Base-by-base conservation (phyloP, 2,113 vertebrate species). In the Stegastes partitus region DNA sequence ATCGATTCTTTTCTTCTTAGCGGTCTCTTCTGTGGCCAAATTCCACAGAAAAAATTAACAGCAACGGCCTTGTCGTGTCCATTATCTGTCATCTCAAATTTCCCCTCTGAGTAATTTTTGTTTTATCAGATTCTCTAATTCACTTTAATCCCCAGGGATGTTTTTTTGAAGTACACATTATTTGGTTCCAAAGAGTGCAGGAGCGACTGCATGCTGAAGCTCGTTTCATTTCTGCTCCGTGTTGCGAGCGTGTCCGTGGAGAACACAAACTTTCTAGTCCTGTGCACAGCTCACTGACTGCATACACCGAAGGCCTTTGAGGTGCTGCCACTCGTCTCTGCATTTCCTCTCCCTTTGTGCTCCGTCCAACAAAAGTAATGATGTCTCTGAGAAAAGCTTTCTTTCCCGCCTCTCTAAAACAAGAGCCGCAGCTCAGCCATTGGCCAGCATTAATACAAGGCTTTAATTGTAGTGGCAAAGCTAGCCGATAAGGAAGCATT, bases 311-410 rank as follows among this genome's bases (percentile, higher is more conserved):
- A 84, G 82, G 77, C 64, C 89, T 92, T 91, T 92, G 86, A 91
- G 90, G 81, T 87, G 76, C 85, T 89, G 87, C 90, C 89, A 89
- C 85, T 92, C 80, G 66, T 76, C 89, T 90, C 86, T 77, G 86
- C 79, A 65, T 83, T 86, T 69, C 75, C 59, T 74, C 34, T 71
- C 37, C 83, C 85, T 91, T 86, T 91, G 81, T 87, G 72, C 64
- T 64, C 57, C 15, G 42, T 84, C 89, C 90, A 87, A 81, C 81
- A 85, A 92, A 92, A 82, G 74, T 91, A 90, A 90, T 71, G 68
- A 86, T 85, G 79, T 82, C 51, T 91, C 88, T 88, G 81, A 83
- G 70, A 86, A 71, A 81, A 66, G 77, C 54, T 64, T 82, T 69
- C 62, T 39, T 56, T 75, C 59, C 51, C 77, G 66, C 66, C 63